A percentile compares a stretch with the other conserved stretches of the same genome.
phyloP scores from a whole-genome alignment of 2,113 vertebrate genomes.

The Mugil cephalus region DNA sequence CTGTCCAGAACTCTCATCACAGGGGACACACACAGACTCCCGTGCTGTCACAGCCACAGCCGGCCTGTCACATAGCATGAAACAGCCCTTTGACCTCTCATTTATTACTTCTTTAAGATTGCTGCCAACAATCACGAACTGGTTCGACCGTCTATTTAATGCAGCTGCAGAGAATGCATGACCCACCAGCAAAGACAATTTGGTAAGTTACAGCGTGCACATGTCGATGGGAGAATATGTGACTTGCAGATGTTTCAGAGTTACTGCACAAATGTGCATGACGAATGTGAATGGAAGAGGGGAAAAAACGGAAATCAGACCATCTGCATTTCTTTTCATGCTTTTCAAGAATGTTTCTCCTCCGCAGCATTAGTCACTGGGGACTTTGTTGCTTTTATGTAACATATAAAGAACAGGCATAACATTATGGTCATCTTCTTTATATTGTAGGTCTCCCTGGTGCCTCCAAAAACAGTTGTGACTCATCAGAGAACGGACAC shows the following conservation, averaged over 20 bases:
- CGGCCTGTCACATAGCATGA: slow-evolving; percentile 32
- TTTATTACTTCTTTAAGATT: slow-evolving; percentile 24
- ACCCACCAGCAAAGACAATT: neutral
- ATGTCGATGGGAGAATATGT: neutral
- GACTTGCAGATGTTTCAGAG: slow-evolving; percentile 5
- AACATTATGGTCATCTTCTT: too few relatives aligned
- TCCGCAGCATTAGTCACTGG: too few relatives aligned
- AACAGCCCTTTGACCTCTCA: slow-evolving; percentile 41
- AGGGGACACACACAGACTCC: slow-evolving; percentile 49
- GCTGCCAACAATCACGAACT: slow-evolving; percentile 1
- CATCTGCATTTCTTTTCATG: neutral
- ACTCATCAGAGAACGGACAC: too few relatives aligned
- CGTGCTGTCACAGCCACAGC: slow-evolving; percentile 67
- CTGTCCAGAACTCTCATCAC: slow-evolving; percentile 43
- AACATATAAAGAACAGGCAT: too few relatives aligned
- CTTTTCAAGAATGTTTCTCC: too few relatives aligned
- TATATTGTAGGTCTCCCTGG: too few relatives aligned
- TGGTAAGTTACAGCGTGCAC: neutral
- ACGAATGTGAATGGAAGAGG: neutral
- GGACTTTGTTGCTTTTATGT: too few relatives aligned
- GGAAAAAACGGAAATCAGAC: neutral
- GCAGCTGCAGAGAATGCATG: neutral
- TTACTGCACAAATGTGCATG: neutral
- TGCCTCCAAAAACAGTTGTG: too few relatives aligned
- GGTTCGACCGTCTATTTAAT: neutral